Base-by-base conservation (phyloP, 2,797 vertebrate species). In the Astyanax mexicanus region DNA sequence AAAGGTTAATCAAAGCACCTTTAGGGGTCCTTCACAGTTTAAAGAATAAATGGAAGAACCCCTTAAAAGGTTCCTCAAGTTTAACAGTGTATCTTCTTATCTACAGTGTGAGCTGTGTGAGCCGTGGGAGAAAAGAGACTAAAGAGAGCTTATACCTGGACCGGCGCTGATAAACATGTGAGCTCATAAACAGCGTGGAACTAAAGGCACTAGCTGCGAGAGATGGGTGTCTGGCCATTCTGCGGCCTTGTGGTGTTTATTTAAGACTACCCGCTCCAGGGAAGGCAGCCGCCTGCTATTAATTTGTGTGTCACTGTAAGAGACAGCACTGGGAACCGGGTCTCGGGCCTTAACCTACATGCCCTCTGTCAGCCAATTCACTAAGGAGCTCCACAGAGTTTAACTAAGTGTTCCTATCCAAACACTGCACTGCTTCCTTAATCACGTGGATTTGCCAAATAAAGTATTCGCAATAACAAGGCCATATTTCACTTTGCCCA, bases 381-480 rank as follows among this genome's bases (percentile, higher is more conserved):
- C 32, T 74, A 32, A 64, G 35, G 32, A 29, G 35, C 27, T 40
- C 61, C 29, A 15, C 9, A 72, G 49, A 19, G 21, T 64, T 54
- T 38, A 10, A 2, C 45, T 23, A 47, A 62, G 57, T 60, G 23
- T 49, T 32, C 61, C 69, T 73, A 45, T 65, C 70, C 21, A 73
- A 83, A 79, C 67, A 78, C 19, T 21, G 17, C 23, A 2, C 1
- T 61, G 64, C 21, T 64, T 44, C 6, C 19, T 64, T 69, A 55
- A 77, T 73, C 57, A 73, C 74, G 77, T 65, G 55, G 51, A 66
- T 73, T 77, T 69, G 44, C 65, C 49, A 73, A 80, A 57, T 64
- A 80, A 77, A 77, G 74, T 55, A 69, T 38, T 19, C 73, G 44
- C 61, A 73, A 77, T 42, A 80, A 44, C 74, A 73, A 52, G 42